Evolutionary conservation across 2,797 vertebrate species (phyloP), one percentile per base, ranked within the genome.

Genomic region (Arremon aurantiirostris): DNA sequence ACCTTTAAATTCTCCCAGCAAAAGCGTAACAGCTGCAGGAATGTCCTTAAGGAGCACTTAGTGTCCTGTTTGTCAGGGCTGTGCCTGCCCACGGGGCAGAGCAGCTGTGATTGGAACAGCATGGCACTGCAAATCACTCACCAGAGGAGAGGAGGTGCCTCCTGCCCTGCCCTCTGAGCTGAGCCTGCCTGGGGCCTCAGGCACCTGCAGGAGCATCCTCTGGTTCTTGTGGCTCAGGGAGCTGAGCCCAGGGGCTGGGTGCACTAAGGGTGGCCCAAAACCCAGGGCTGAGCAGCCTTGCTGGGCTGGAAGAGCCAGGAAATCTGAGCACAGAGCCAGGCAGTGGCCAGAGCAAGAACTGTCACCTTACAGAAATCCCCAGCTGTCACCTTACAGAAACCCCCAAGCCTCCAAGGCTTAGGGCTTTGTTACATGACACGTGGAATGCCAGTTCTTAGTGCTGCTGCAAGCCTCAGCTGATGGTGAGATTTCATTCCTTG

Each of bases 51-150:
- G 0, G 1, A 87, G 57, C 82, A 8, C 73, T 93, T 32, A 12
- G 17, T 8, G 2, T 46, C 47, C 64, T 26, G 0, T 92, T 80
- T 87, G 91, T 89, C 89, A 92, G 88, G 26, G 34, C 56, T 60
- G 46, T 76, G 82, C 78, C 76, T 84, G 60, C 47, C 0, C 44
- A 1, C 14, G 30, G 16, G 0, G 42, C 52, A 69, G 28, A 92
- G 83, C 94, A 94, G 83, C 91, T 80, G 75, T 12, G 81, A 24
- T 5, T 6, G 75, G 86, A 85, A 11, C 56, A 52, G 83, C 30
- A 0, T 1, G 28, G 35, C 32, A 6, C 13, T 23, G 66, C 84
- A 34, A 8, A 49, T 44, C 84, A 7, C 17, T 9, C 55, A 16
- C 23, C 35, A n/a, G 64, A 6, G 2, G 71, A 35, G 56, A 6